Percentiles rank a stretch among this genome's conserved stretches.
Evolutionary conservation across 2,888 invertebrate species (phyloP).

Genomic region (Dorcus hopei): DNA sequence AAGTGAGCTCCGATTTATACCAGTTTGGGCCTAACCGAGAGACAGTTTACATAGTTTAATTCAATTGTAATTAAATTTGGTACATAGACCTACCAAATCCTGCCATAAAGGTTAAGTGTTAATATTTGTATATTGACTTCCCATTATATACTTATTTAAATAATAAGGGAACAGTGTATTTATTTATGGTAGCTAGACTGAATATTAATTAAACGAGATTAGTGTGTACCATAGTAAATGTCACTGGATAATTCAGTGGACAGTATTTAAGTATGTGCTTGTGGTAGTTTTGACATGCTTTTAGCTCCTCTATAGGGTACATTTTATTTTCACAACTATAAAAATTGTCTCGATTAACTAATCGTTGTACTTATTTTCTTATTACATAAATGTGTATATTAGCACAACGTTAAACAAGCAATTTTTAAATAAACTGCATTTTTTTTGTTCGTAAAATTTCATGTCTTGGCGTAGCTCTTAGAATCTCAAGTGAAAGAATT

Average conservation of each 20-base stretch:
- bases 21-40: constrained; percentile 10
- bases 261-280: constrained; percentile 13
- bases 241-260: constrained; percentile 1
- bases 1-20: constrained; percentile 47
- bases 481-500: too few species aligned
- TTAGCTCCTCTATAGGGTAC: too few species aligned
- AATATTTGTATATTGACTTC: constrained; percentile 15
- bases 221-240: constrained; percentile 2
- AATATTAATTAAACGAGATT: constrained; percentile 6
- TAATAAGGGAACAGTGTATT: constrained; percentile 18
- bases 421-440: constrained; percentile 11
- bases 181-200: constrained; percentile 21
- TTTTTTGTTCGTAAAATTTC: background rate
- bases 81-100: constrained; percentile 27
- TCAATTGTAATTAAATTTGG: constrained; percentile 14
- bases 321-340: constrained; percentile 1
- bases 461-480: too few species aligned
- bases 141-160: constrained; percentile 1
- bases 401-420: constrained; percentile 4
- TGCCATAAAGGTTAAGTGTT: constrained; percentile 33
- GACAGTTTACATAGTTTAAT: background rate
- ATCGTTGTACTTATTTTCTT: too few species aligned
- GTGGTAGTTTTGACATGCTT: constrained; percentile 8
- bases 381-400: background rate
- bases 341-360: background rate